Evolutionary conservation across 1,140 invertebrate species (phyloP), one percentile per base, ranked within the genome.

Genomic region (Tyrophagus putrescentiae): DNA sequence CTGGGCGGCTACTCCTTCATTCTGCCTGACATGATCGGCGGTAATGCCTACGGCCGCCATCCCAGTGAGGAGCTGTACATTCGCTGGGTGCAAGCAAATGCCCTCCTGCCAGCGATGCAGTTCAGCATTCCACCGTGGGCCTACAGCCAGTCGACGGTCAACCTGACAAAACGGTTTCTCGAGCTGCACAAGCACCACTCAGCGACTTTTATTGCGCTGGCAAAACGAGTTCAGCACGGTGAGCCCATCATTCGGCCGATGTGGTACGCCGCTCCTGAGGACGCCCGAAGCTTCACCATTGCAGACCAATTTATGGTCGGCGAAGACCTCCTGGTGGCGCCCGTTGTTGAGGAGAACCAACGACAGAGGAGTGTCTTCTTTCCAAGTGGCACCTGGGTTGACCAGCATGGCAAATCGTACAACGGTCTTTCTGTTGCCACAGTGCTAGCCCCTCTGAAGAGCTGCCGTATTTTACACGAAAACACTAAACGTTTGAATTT

Each of bases 11-110:
- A 93, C 71, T 78, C 82, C 0, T 82, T 84, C 65, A 82, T 92
- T 4, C 71, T 94, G 1, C 87, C 88, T 0, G 89, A 93, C 68
- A 90, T 93, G 84, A 82, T 96, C 64, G 90, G 90, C 2, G 90
- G 91, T 1, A 91, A 91, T 69, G 84, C 80, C 0, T 69, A 77
- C 73, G 27, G 68, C 65, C 29, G 67, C 2, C 69, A 66, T 1
- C 75, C 77, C 11, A 78, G 78, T 3, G 80, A 81, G 62, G 84
- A 94, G 70, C 72, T 95, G n/a, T 92, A 84, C 66, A 80, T 94
- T 45, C 75, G 91, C 64, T 96, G 90, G 90, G 71, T 90, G 23
- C 84, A 93, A 71, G 82, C 81, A 1, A 89, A 85, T 63, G 77
- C 82, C 0, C 90, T 92, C 66, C 80, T 96, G 78, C 87, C 90